These are phyloP conservation scores for Tetramorium bicarinatum DNA, from an alignment of 2,888 invertebrate genomes.

Conservation along the genomic window DNA sequence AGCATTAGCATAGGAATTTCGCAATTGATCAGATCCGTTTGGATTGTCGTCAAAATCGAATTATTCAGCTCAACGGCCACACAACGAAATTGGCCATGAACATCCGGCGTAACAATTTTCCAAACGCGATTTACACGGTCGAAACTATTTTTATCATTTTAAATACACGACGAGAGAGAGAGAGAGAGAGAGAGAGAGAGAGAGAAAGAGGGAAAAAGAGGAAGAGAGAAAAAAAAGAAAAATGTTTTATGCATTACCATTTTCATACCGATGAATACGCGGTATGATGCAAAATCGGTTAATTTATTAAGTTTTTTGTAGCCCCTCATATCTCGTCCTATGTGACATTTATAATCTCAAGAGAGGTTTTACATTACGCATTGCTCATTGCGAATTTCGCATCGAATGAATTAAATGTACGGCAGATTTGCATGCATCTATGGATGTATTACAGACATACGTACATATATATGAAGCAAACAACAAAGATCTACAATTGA, in stretches of 20 bases:
- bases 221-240: no score
- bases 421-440: neutral
- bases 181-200: neutral
- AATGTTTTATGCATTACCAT: neutral
- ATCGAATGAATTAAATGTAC: conserved; percentile 26
- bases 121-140: conserved; percentile 36
- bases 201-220: neutral
- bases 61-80: conserved; percentile 52
- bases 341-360: conserved; percentile 4
- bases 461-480: neutral
- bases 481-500: conserved; percentile 45
- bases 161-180: neutral
- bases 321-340: neutral
- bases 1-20: conserved; percentile 63
- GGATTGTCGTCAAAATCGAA: conserved; percentile 55
- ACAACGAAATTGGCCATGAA: conserved; percentile 65
- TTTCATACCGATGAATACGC: neutral
- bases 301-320: conserved; percentile 4
- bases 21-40: conserved; percentile 65
- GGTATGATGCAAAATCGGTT: neutral
- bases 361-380: neutral
- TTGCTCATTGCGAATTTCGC: neutral
- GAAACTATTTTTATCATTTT: conserved; percentile 55
- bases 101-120: conserved; percentile 53
- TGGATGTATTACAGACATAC: neutral